Percentiles rank a stretch among this genome's conserved stretches.
Evolutionary conservation across 2,888 invertebrate species (phyloP).

Genomic region (Cordylochernes scorpioides): DNA sequence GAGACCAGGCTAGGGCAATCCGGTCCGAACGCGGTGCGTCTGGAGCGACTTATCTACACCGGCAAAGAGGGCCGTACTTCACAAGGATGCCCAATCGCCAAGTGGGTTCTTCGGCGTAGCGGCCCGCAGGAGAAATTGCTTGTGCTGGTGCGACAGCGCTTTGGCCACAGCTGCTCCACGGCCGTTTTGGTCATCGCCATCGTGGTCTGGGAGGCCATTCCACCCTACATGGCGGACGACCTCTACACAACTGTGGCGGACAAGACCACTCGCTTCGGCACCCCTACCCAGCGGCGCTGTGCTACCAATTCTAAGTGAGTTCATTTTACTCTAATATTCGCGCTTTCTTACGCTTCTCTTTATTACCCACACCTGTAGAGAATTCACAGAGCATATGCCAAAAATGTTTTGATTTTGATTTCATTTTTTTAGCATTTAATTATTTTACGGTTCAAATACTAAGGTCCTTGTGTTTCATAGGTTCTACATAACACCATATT

Average conservation of each 20-base stretch:
- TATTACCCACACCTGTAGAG: too few species aligned
- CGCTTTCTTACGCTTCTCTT: too few species aligned
- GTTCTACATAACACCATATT: too few species aligned
- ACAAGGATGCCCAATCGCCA: constrained; percentile 82
- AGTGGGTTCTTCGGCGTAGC: constrained; percentile 70
- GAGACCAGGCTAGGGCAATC: constrained; percentile 41
- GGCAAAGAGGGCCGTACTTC: constrained; percentile 85
- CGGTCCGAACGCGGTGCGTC: constrained; percentile 58
- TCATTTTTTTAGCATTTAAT: too few species aligned
- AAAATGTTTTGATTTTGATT: too few species aligned
- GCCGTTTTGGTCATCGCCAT: constrained; percentile 69
- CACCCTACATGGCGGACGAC: constrained; percentile 49
- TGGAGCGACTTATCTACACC: constrained; percentile 77
- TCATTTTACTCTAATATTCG: neutral
- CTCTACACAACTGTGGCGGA: constrained; percentile 57
- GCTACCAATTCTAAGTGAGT: constrained; percentile 23
- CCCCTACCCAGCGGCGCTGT: constrained; percentile 25
- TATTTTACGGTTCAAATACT: too few species aligned
- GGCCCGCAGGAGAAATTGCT: constrained; percentile 64
- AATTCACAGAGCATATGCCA: too few species aligned
- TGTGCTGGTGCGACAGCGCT: constrained; percentile 60
- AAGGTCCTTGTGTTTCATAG: too few species aligned
- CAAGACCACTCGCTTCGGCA: constrained; percentile 38
- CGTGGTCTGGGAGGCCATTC: constrained; percentile 84
- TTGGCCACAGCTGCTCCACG: constrained; percentile 49